A percentile compares a stretch with the other conserved stretches of the same genome.
Evolutionary conservation across 2,113 vertebrate species (phyloP).

Genomic region (Hassar affinis): DNA sequence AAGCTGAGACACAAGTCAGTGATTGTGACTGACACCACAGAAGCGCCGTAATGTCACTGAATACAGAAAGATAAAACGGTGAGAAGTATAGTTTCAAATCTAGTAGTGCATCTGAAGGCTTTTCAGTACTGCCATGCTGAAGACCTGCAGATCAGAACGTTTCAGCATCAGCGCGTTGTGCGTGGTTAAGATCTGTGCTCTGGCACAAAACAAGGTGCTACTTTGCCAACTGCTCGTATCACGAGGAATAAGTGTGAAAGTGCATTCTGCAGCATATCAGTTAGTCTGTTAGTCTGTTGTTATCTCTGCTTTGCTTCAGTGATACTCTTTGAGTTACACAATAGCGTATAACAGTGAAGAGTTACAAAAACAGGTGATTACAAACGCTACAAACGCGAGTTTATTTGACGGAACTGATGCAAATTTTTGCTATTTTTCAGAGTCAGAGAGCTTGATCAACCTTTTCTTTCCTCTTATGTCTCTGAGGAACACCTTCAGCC

Average conservation of each 20-base stretch:
- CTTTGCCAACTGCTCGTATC: conserved; percentile 9
- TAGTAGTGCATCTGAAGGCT: background rate
- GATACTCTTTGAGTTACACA: background rate
- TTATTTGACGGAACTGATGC: background rate
- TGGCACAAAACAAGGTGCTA: background rate
- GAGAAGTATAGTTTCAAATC: background rate
- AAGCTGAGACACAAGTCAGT: background rate
- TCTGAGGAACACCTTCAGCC: background rate
- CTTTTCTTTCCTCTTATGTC: background rate
- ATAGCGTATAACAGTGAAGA: background rate
- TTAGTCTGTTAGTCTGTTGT: conserved; percentile 4
- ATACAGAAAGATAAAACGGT: background rate
- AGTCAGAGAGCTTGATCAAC: background rate
- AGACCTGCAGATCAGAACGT: background rate
- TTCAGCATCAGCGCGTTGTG: background rate
- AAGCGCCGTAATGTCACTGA: background rate
- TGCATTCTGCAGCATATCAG: conserved; percentile 20
- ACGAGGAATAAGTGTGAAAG: conserved; percentile 22
- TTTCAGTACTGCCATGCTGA: background rate
- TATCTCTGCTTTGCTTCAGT: background rate
- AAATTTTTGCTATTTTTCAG: background rate
- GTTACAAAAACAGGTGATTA: background rate
- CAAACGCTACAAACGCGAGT: background rate
- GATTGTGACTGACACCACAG: background rate
- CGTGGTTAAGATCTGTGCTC: background rate